A percentile compares a stretch with the other conserved stretches of the same genome.
Conservation (phyloP, 2,113 vertebrate species). For the Dinomys branickii region DNA sequence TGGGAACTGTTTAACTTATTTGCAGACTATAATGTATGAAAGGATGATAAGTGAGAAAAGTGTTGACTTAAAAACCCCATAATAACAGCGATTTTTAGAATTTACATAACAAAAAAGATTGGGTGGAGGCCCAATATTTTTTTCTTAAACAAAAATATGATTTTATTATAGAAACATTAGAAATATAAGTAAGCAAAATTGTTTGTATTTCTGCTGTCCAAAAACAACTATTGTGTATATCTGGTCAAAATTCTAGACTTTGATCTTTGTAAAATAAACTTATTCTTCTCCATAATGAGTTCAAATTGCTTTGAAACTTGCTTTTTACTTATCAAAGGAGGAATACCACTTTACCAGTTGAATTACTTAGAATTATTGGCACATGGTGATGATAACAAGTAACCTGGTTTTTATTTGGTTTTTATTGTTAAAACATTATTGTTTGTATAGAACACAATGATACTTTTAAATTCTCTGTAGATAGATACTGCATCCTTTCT, state of each 20-base stretch:
- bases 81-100: not conserved
- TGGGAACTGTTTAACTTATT: not conserved
- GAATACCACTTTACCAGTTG: not conserved
- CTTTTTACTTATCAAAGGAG: not conserved
- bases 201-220: not conserved
- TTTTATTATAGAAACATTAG: not conserved
- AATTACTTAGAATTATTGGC: not conserved
- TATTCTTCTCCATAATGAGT: not conserved
- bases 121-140: not conserved
- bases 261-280: not conserved
- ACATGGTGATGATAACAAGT: not conserved
- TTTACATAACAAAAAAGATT: not conserved
- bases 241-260: not conserved
- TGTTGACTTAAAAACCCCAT: not conserved
- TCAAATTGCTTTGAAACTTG: not conserved
- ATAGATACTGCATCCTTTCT: not conserved
- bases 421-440: conserved; percentile 21
- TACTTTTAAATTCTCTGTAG: not conserved
- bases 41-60: not conserved
- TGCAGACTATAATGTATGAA: not conserved
- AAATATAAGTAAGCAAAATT: not conserved
- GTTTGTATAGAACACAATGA: not conserved
- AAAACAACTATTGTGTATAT: not conserved
- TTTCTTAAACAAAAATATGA: not conserved
- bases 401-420: not conserved